phyloP scores from a whole-genome alignment of 1,140 invertebrate genomes.

The Scaptomyza montana region DNA sequence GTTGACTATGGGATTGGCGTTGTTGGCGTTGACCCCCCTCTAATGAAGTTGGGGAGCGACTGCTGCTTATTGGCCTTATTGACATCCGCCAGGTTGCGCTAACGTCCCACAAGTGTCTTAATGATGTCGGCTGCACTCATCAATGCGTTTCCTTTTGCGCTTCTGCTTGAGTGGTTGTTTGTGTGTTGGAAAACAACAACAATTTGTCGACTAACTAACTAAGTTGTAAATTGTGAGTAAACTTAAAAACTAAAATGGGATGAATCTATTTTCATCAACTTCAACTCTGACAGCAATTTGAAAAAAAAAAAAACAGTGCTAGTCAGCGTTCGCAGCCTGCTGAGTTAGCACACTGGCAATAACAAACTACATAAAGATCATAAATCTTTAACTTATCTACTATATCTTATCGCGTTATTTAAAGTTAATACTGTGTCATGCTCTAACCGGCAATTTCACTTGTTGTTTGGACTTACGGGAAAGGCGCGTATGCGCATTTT shows the following conservation, averaged over 20 bases:
- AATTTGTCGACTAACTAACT: slow-evolving; percentile 58
- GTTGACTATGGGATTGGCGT: slow-evolving; percentile 10
- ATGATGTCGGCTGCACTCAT: slow-evolving; percentile 26
- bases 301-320: slow-evolving; percentile 1
- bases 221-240: slow-evolving; percentile 52
- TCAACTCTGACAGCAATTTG: slow-evolving; percentile 29
- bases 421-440: slow-evolving; percentile 44
- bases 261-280: slow-evolving; percentile 47
- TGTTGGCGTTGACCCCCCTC: slow-evolving; percentile 46
- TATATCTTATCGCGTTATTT: slow-evolving; percentile 29
- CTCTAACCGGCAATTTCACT: slow-evolving; percentile 14
- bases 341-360: slow-evolving; percentile 14
- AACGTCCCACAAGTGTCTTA: slow-evolving; percentile 41
- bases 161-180: slow-evolving; percentile 52
- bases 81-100: slow-evolving; percentile 49
- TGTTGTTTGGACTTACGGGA: slow-evolving; percentile 89
- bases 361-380: not conserved
- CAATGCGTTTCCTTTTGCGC: slow-evolving; percentile 28
- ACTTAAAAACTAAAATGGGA: slow-evolving; percentile 70
- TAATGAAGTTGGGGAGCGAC: slow-evolving; percentile 49
- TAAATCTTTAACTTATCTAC: not conserved
- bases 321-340: slow-evolving; percentile 25
- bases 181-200: slow-evolving; percentile 60
- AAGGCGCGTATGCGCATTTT: slow-evolving; percentile 99
- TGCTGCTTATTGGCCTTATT: slow-evolving; percentile 56